Base-by-base conservation (phyloP, 1,140 invertebrate species). In the Eriosoma lanigerum region DNA sequence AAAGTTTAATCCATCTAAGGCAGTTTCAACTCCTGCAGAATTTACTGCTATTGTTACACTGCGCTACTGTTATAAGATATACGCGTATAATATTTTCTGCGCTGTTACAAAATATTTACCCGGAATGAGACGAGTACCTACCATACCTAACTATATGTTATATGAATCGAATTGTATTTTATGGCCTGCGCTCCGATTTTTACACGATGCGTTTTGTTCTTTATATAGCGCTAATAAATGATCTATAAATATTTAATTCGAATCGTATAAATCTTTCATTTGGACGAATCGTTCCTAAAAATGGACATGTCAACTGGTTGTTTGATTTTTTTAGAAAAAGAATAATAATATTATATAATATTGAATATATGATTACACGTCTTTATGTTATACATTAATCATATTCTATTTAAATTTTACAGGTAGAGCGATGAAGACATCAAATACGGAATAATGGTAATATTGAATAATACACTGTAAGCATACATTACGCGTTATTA, bases 1-100 rank as follows among this genome's bases (percentile, higher is more conserved):
- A 46, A 68, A 46, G 64, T 68, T 13, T 52, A 29, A 73, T 54
- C 70, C 70, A 29, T 73, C 48, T 73, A 73, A 13, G 70, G 70
- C 70, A 52, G 70, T 73, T 73, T 73, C 48, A 73, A 73, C 70
- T 50, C 70, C 70, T 73, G 70, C 48, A 54, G 70, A 24, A 73
- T 73, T 73, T 73, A 73, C 70, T 73, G 19, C 50, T 21, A 52
- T 73, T 73, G 70, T 73, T 73, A 52, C 21, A 70, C 68, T 19
- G 21, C 21, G 46, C 46, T 38, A 24, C 38, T 48, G 46, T 66
- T 21, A 13, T 46, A 66, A 38, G 38, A 29, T 68, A 68, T 46
- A 21, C 46, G 38, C 21, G 38, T 68, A 46, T 38, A 38, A 38
- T 38, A 68, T 68, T 68, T n/a, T 68, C 64, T 68, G 38, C 64